Conservation (phyloP, 1,140 invertebrate species). For the Saccostrea cuccullata region DNA sequence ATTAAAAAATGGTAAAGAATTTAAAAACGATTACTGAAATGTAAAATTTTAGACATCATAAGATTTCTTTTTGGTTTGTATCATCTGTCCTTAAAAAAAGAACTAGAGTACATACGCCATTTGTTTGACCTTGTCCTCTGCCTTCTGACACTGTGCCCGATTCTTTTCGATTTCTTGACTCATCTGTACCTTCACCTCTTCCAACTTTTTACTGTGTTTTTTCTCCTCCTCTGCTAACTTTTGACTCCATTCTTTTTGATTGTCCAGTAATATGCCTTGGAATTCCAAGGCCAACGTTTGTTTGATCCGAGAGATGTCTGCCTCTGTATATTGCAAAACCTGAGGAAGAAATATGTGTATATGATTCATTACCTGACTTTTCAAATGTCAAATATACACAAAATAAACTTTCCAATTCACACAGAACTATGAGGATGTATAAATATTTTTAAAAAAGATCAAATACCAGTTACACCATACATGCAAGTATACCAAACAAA, state of each 20-base stretch:
- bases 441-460: too few species aligned
- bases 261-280: constrained; percentile 24
- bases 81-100: too few species aligned
- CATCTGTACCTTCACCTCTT: background rate
- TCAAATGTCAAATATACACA: too few species aligned
- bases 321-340: constrained; percentile 36
- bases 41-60: too few species aligned
- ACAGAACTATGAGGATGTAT: too few species aligned
- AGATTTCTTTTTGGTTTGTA: too few species aligned
- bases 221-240: background rate
- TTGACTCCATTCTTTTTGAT: constrained; percentile 28
- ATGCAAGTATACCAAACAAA: too few species aligned
- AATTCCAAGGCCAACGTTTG: constrained; percentile 30
- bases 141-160: background rate
- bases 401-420: too few species aligned
- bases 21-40: too few species aligned
- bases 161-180: background rate
- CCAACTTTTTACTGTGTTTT: background rate
- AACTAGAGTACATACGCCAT: background rate
- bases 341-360: background rate
- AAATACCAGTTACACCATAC: too few species aligned
- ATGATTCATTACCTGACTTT: too few species aligned
- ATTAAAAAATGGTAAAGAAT: too few species aligned
- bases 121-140: background rate
- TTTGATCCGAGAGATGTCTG: constrained; percentile 1